Base-by-base conservation (phyloP, 23 tunicate genomes). In the Trididemnum clinides region DNA sequence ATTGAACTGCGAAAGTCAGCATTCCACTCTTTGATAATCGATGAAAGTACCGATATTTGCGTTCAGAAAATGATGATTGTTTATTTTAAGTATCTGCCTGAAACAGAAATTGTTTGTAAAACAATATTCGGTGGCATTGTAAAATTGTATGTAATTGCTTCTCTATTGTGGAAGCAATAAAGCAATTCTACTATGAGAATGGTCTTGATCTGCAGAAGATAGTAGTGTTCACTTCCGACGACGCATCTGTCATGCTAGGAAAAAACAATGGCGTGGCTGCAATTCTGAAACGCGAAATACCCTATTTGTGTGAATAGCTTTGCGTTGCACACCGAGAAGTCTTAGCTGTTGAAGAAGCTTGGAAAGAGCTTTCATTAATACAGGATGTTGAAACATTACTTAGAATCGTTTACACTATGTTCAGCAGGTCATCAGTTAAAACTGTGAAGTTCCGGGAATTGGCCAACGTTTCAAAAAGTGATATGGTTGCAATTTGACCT, bases 251-350 rank as follows among this genome's bases (percentile, higher is more conserved):
- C 18, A 70, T 70, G 77, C 39, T 28, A 70, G 77, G 77, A 70
- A 70, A 70, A 33, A 32, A 70, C n/a, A 70, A 70, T n/a, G 77
- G 69, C 69, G n/a, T n/a, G n/a, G n/a, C n/a, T n/a, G n/a, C n/a
- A n/a, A n/a, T n/a, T n/a, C n/a, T n/a, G n/a, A n/a, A n/a, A n/a
- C n/a, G n/a, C n/a, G n/a, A n/a, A n/a, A n/a, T n/a, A n/a, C n/a
- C n/a, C n/a, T n/a, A n/a, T n/a, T n/a, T n/a, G n/a, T n/a, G n/a
- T n/a, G n/a, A n/a, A n/a, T n/a, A n/a, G n/a, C n/a, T n/a, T n/a
- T n/a, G n/a, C n/a, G n/a, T n/a, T n/a, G n/a, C n/a, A n/a, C n/a
- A n/a, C n/a, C n/a, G n/a, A n/a, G n/a, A n/a, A n/a, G n/a, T n/a
- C n/a, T n/a, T n/a, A n/a, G n/a, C n/a, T n/a, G n/a, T n/a, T n/a